These are phyloP conservation scores for Ametastegia equiseti DNA, from an alignment of 2,888 invertebrate species.

Conservation along the genomic window DNA sequence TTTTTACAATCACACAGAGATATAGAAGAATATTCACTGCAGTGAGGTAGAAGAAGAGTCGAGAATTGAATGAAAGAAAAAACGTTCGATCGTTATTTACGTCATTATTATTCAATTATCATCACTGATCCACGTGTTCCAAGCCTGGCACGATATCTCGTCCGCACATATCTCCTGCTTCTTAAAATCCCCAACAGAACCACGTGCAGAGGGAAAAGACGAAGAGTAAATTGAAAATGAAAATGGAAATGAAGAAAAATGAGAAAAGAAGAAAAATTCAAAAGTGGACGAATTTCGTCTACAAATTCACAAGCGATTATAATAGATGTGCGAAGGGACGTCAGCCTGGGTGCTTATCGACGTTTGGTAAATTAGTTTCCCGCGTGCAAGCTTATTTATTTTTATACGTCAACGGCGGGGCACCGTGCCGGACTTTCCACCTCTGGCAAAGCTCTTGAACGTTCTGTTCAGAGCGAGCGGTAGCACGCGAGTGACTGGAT, in stretches of 20 bases:
- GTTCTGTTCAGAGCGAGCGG: slow-evolving; percentile 46
- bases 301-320: not conserved
- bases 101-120: slow-evolving; percentile 5
- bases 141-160: not conserved
- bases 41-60: not conserved
- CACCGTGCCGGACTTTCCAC: slow-evolving; percentile 17
- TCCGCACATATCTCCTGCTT: not conserved
- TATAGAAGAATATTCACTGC: too few species aligned
- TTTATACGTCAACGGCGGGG: slow-evolving; percentile 25
- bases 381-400: slow-evolving; percentile 29
- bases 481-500: slow-evolving; percentile 46
- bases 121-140: slow-evolving; percentile 29
- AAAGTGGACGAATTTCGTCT: not conserved
- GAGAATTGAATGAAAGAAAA: not conserved
- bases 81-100: not conserved
- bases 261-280: not conserved
- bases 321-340: not conserved
- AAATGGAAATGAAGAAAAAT: not conserved
- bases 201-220: not conserved
- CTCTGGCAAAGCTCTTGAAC: slow-evolving; percentile 29
- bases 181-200: not conserved
- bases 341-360: not conserved
- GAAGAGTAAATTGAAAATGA: not conserved
- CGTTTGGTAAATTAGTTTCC: slow-evolving; percentile 23
- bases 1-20: too few species aligned